Evolutionary conservation across 2,113 vertebrate species (phyloP), one percentile per base, ranked within the genome.

Genomic region (Tinamus guttatus): DNA sequence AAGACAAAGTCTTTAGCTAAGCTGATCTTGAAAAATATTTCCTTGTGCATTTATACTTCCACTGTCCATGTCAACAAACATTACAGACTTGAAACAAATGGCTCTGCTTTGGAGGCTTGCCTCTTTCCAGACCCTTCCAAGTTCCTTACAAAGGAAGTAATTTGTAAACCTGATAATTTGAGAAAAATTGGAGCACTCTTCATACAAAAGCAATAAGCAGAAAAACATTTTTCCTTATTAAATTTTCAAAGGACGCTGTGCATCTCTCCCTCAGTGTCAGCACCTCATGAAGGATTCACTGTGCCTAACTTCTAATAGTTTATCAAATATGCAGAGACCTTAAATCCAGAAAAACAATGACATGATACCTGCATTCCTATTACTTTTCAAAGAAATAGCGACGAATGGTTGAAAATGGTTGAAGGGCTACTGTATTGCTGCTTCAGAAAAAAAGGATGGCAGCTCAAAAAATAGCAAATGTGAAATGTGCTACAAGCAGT

Each of bases 381-480:
- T 49, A 11, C 14, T 85, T 76, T 17, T 58, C 43, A 82, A 73
- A 82, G 34, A 93, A 93, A 9, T 49, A 60, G 49, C 0, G 1
- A 45, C n/a, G 41, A 9, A 47, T 28, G 30, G 36, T 3, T 34
- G 41, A 15, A 27, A 30, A 81, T n/a, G n/a, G n/a, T n/a, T n/a
- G n/a, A n/a, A n/a, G n/a, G n/a, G n/a, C n/a, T n/a, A 38, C 10
- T 0, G 0, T 73, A 81, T 59, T 32, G 32, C 4, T 7, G 49
- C 38, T 19, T 51, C 30, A 87, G 28, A 80, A 54, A 40, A 69
- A 40, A 69, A 86, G 5, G 15, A 10, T 85, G 54, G 54, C 28
- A 59, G 64, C 52, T 76, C 45, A 65, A 70, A 63, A 58, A 77
- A 13, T 32, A 84, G 22, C 38, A 84, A 80, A 43, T 27, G 22